phyloP scores from a whole-genome alignment of 2,113 vertebrate genomes.

The Corythaixoides concolor region DNA sequence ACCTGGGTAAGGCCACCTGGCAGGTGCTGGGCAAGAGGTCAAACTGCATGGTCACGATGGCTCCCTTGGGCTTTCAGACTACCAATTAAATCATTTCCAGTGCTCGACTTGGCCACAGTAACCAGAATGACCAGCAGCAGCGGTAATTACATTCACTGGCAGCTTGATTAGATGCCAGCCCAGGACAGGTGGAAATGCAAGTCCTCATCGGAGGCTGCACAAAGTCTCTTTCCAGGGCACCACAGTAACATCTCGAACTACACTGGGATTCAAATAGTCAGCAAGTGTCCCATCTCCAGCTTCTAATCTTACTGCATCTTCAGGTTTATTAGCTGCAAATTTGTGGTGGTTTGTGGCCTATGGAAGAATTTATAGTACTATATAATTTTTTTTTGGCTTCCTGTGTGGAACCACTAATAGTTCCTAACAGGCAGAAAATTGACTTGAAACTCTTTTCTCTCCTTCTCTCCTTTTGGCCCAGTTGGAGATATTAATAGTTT shows the following conservation, averaged over 20 bases:
- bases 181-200: background rate
- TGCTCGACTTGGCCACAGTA: background rate
- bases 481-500: slow-evolving; percentile 57
- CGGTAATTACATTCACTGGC: background rate
- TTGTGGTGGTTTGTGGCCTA: slow-evolving; percentile 70
- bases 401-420: slow-evolving; percentile 73
- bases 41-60: background rate
- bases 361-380: slow-evolving; percentile 75
- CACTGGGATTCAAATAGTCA: background rate
- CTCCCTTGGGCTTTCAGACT: background rate
- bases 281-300: slow-evolving; percentile 26
- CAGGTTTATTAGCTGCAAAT: slow-evolving; percentile 77
- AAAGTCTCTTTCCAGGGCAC: background rate
- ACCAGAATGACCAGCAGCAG: background rate
- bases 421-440: slow-evolving; percentile 73
- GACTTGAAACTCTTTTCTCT: slow-evolving; percentile 56
- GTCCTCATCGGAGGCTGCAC: background rate
- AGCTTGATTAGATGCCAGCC: background rate
- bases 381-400: slow-evolving; percentile 68
- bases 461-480: slow-evolving; percentile 21
- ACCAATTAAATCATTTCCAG: slow-evolving; percentile 30
- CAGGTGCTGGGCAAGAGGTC: background rate
- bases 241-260: background rate
- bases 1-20: background rate
- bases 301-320: slow-evolving; percentile 64